Percentiles rank a stretch among this genome's conserved stretches.
Conservation (phyloP, 1,140 invertebrate genomes). For the Lasioglossum albipes region DNA sequence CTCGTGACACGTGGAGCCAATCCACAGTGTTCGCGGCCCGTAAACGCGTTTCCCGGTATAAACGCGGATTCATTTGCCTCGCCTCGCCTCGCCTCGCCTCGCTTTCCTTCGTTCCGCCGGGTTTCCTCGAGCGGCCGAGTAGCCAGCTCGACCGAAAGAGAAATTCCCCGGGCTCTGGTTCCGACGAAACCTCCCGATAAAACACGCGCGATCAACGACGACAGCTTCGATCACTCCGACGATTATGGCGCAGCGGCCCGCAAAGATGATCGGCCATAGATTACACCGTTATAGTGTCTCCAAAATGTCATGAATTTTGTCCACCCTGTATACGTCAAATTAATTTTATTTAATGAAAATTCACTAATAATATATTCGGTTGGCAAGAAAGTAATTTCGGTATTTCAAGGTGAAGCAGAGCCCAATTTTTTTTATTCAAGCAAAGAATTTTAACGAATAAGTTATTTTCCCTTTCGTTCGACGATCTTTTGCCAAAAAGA, state of each 20-base stretch:
- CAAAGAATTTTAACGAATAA: too few species aligned
- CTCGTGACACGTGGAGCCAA: slow-evolving; percentile 22
- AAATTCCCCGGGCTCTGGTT: slow-evolving; percentile 41
- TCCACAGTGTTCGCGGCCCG: slow-evolving; percentile 22
- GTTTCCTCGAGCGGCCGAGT: background rate
- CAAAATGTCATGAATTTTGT: too few species aligned
- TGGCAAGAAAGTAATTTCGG: too few species aligned
- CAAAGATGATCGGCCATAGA: background rate
- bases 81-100: background rate
- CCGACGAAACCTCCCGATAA: background rate
- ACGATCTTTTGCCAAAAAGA: too few species aligned
- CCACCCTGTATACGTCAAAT: too few species aligned
- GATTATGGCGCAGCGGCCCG: background rate
- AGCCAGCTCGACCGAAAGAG: slow-evolving; percentile 22
- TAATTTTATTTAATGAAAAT: too few species aligned
- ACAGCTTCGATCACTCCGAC: background rate
- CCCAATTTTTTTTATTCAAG: too few species aligned
- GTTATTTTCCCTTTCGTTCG: too few species aligned
- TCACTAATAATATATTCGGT: too few species aligned
- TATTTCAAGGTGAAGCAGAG: too few species aligned
- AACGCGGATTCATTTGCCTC: slow-evolving; percentile 42
- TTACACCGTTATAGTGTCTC: background rate
- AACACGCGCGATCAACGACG: background rate
- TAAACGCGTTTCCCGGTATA: slow-evolving; percentile 26
- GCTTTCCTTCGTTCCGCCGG: slow-evolving; percentile 33